Conservation (phyloP, 2,888 invertebrate species). For the Ptychoptera contaminata region DNA sequence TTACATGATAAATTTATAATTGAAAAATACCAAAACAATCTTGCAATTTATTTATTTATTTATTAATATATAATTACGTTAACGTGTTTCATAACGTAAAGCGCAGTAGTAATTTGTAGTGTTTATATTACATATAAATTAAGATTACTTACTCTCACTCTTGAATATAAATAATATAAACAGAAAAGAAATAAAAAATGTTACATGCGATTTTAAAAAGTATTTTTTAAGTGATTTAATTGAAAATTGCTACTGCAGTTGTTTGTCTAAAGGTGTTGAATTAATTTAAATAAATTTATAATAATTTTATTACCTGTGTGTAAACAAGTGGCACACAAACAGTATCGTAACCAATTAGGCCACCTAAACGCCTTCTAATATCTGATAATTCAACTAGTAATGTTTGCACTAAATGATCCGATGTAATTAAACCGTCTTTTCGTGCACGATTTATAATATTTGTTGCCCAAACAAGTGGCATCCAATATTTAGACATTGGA, state of each 20-base stretch:
- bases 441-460: conserved; percentile 79
- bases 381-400: conserved; percentile 78
- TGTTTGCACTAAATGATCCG: conserved; percentile 86
- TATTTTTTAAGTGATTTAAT: too few species aligned
- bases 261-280: neutral
- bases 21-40: too few species aligned
- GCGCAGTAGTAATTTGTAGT: too few species aligned
- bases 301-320: conserved; percentile 52
- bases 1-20: too few species aligned
- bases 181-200: neutral
- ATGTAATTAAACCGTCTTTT: conserved; percentile 67
- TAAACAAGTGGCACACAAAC: conserved; percentile 86
- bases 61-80: too few species aligned
- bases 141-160: too few species aligned
- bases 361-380: conserved; percentile 67
- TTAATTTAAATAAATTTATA: neutral
- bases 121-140: too few species aligned
- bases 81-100: too few species aligned
- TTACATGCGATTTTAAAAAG: too few species aligned
- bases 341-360: conserved; percentile 78
- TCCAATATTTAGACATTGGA: conserved; percentile 85
- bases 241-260: too few species aligned
- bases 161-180: neutral
- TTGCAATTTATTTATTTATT: too few species aligned
- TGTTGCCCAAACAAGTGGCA: conserved; percentile 86